Conservation (phyloP, 2,113 vertebrate species). For the Myodes glareolus region DNA sequence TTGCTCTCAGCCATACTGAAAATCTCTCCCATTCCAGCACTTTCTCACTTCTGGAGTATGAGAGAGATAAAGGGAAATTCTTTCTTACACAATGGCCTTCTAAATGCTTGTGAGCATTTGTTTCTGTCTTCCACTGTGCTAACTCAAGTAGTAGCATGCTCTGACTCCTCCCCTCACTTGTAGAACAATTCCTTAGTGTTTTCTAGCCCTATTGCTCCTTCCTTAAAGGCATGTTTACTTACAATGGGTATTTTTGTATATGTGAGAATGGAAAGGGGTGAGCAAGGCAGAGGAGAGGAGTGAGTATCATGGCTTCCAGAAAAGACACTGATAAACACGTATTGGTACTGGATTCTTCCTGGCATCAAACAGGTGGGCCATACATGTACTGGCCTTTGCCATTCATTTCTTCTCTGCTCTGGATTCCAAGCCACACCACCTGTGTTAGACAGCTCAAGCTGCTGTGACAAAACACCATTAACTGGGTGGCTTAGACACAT, state of each 20-base stretch:
- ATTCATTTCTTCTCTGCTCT: not conserved
- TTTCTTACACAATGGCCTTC: not conserved
- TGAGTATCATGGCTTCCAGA: not conserved
- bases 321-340: not conserved
- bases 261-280: not conserved
- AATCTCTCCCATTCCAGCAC: not conserved
- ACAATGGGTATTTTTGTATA: not conserved
- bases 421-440: not conserved
- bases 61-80: not conserved
- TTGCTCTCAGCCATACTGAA: not conserved
- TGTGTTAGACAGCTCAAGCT: not conserved
- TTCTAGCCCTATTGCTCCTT: not conserved
- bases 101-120: not conserved
- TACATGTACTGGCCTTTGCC: not conserved
- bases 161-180: not conserved
- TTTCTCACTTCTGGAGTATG: not conserved
- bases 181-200: not conserved
- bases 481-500: not conserved
- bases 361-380: not conserved
- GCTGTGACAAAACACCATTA: not conserved
- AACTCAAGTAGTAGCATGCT: not conserved
- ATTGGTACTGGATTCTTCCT: not conserved
- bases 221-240: not conserved
- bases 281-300: not conserved
- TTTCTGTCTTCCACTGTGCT: not conserved